A percentile compares a stretch with the other conserved stretches of the same genome.
These are phyloP conservation scores for Rhagoletis pomonella DNA, from an alignment of 1,140 invertebrate genomes.

Conservation along the genomic window DNA sequence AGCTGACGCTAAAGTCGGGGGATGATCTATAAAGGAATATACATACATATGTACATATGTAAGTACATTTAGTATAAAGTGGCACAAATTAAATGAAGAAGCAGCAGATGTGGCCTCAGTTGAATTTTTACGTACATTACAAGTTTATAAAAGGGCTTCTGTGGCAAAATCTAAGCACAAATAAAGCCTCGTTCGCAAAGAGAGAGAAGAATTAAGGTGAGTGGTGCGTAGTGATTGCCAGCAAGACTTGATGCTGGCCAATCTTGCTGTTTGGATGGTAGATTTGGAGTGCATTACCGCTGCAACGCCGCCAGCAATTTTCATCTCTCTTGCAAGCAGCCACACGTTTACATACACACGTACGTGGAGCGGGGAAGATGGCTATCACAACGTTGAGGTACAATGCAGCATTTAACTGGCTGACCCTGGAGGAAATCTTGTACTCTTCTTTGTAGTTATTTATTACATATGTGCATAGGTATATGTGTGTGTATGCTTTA, in stretches of 20 bases:
- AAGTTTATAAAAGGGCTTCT: not conserved
- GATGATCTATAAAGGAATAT: not conserved
- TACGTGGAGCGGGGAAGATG: too few species aligned
- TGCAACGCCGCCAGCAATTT: not conserved
- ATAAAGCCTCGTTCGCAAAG: not conserved
- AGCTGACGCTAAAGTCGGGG: not conserved
- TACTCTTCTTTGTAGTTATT: too few species aligned
- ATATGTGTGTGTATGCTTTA: too few species aligned
- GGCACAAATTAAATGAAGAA: not conserved
- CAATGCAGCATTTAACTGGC: too few species aligned
- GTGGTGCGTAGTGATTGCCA: not conserved
- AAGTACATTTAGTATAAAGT: constrained; percentile 2
- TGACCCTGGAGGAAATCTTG: too few species aligned
- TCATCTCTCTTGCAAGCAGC: not conserved
- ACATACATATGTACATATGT: not conserved
- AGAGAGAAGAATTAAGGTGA: not conserved
- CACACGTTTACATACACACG: not conserved
- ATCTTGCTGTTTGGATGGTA: not conserved
- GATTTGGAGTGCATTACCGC: not conserved
- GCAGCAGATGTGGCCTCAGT: not conserved
- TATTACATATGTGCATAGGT: too few species aligned
- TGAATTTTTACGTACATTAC: not conserved
- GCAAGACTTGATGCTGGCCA: not conserved
- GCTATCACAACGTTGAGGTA: too few species aligned
- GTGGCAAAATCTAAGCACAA: too few species aligned